Evolutionary conservation across 2,888 invertebrate species (phyloP), one percentile per base, ranked within the genome.

Genomic region (Limenitis camilla): DNA sequence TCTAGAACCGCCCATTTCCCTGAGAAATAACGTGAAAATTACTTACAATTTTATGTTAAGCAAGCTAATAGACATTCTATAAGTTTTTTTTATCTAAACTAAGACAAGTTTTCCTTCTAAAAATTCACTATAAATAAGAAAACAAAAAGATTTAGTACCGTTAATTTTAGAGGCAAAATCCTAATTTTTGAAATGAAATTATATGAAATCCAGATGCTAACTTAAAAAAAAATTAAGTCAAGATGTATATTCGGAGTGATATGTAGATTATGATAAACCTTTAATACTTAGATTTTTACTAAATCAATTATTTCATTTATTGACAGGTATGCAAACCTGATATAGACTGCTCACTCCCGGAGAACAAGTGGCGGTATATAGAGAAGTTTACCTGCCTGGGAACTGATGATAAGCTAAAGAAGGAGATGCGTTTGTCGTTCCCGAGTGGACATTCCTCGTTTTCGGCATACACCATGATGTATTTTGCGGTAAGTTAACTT

Each of bases 381-480:
- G 93, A 86, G 78, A 89, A 89, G 71, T 98, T 93, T 85, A 89
- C 78, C 1, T 95, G 96, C 63, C 66, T 69, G 11, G 87, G 84
- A 41, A 74, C 76, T 0, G 86, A 90, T 51, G 66, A 79, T 35
- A 76, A 86, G 58, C 80, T 92, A 61, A 78, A 93, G 63, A 94
- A 93, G 69, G 94, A 94, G 78, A 89, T 93, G 88, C 90, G 93
- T 67, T 89, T 96, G 56, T 96, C 96, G 29, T 97, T 97, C 82
- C 96, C 96, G 52, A 96, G 96, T 59, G 96, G 96, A 27, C 96
- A 96, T 81, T 94, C 96, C 10, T 96, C 96, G 9, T 96, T 96
- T 87, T 93, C 95, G 9, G 93, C 94, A 64, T 96, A 92, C 71
- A 92, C 94, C 38, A 95, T 95, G 94, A 79, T 95, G 49, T 96